A percentile compares a stretch with the other conserved stretches of the same genome.
These are phyloP conservation scores for Probaryconus sp. DNA, from an alignment of 1,140 invertebrate genomes.

Conservation along the genomic window DNA sequence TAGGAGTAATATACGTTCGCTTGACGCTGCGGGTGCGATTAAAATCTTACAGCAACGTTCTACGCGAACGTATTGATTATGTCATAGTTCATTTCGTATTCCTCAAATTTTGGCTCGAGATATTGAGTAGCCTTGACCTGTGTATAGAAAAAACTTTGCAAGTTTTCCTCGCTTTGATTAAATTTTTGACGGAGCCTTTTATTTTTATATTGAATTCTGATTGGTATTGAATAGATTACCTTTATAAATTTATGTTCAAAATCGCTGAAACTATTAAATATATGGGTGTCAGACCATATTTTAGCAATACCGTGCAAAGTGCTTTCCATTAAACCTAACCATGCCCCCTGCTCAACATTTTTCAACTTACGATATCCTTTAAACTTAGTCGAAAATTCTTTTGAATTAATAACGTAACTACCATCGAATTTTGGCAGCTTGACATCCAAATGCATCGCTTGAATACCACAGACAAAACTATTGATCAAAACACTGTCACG, in stretches of 20 bases:
- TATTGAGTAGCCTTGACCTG: background rate
- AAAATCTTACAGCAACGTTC: too few relatives aligned
- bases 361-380: too few relatives aligned
- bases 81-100: background rate
- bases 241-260: background rate
- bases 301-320: background rate
- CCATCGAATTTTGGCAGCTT: constrained; percentile 6
- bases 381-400: background rate
- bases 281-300: background rate
- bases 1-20: too few relatives aligned
- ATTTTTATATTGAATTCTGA: background rate
- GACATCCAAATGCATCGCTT: background rate
- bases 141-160: background rate
- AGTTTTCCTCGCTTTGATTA: background rate
- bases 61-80: too few relatives aligned
- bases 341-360: too few relatives aligned
- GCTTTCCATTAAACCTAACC: too few relatives aligned
- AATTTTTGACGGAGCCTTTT: background rate
- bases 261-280: background rate
- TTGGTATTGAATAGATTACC: background rate
- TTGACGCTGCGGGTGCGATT: too few relatives aligned
- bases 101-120: background rate
- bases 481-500: background rate
- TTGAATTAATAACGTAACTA: background rate
- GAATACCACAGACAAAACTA: constrained; percentile 1